Evolutionary conservation across 2,797 vertebrate genomes (phyloP).

Genomic region (Sebastiscus albofasciatus): DNA sequence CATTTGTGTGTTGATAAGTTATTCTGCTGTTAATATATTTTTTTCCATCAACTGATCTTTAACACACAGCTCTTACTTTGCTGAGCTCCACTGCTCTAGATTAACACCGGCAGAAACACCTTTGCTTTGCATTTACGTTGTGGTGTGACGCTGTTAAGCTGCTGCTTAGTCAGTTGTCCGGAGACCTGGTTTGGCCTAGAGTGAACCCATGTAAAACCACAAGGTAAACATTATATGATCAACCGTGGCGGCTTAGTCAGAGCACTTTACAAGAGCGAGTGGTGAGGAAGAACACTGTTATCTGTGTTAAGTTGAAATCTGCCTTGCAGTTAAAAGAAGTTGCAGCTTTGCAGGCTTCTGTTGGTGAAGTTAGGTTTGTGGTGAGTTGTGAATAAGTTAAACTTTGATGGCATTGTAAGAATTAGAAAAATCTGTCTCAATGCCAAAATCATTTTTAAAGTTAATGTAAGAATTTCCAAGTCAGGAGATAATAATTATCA

Average conservation of each 20-base stretch:
- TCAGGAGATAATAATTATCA: neutral
- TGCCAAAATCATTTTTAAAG: neutral
- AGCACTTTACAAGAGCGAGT: conserved; percentile 22
- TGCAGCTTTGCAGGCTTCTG: neutral
- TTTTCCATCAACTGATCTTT: neutral
- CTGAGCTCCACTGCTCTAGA: neutral
- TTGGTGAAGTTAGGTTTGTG: neutral
- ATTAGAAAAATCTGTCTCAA: neutral
- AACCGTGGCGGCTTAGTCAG: conserved; percentile 34
- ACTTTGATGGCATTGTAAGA: neutral
- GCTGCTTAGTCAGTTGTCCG: conserved; percentile 46
- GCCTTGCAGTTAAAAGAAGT: conserved; percentile 1
- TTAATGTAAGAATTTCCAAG: neutral
- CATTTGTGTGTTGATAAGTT: no score
- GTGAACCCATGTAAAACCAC: conserved; percentile 44
- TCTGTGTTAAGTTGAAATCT: conserved; percentile 26
- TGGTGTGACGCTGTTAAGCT: conserved; percentile 22
- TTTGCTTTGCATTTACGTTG: conserved; percentile 7
- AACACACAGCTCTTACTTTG: neutral
- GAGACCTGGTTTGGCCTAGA: conserved; percentile 25
- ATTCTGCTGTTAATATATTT: neutral
- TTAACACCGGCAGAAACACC: conserved; percentile 1
- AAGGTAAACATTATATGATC: conserved; percentile 55
- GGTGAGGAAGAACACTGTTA: conserved; percentile 11
- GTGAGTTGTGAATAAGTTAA: neutral